These are phyloP conservation scores for Gambelia wislizenii DNA, from an alignment of 2,797 vertebrate genomes.

Conservation along the genomic window DNA sequence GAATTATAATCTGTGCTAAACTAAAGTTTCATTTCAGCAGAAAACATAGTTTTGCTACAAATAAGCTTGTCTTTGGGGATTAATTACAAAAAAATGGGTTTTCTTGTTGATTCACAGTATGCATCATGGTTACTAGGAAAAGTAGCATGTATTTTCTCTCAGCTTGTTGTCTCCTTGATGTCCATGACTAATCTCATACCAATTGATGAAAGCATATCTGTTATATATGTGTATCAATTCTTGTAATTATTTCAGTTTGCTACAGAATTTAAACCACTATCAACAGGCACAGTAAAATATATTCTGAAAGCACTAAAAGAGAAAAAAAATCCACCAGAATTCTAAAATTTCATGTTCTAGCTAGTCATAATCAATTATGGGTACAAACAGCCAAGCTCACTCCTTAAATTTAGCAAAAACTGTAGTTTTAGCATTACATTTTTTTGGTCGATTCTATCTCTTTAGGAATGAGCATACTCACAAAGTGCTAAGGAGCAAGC, in stretches of 20 bases:
- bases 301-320: not conserved
- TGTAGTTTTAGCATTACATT: too few relatives aligned
- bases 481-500: not conserved
- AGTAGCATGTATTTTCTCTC: constrained; percentile 15
- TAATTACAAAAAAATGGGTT: not conserved
- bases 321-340: not conserved
- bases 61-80: not conserved
- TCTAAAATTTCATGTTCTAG: not conserved
- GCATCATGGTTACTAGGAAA: not conserved
- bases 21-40: not conserved
- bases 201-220: not conserved
- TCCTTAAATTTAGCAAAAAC: not conserved
- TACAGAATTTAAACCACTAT: not conserved
- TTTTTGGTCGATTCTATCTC: not conserved
- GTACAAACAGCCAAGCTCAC: not conserved
- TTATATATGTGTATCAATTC: not conserved
- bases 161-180: not conserved
- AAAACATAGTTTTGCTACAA: not conserved
- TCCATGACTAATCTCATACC: not conserved
- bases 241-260: not conserved
- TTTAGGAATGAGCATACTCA: not conserved
- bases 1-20: not conserved
- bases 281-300: not conserved
- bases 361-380: not conserved
- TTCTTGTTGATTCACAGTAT: constrained; percentile 18